Conservation (phyloP, 2,113 vertebrate genomes). For the Vulpes vulpes region DNA sequence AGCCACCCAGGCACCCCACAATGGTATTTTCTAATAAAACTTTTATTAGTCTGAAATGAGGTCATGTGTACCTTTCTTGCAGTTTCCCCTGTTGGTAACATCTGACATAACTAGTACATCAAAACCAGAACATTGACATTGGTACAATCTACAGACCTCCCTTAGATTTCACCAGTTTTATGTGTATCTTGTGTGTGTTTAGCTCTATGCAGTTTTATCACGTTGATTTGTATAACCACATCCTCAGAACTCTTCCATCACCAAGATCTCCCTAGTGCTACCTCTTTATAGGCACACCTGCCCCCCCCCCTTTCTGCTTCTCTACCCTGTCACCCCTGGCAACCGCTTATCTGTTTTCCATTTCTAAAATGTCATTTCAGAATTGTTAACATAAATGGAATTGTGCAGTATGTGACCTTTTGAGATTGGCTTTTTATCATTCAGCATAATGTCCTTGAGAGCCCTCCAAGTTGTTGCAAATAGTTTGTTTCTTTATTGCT, state of each 20-base stretch:
- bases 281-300: background rate
- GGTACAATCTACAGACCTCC: background rate
- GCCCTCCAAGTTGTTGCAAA: background rate
- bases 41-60: background rate
- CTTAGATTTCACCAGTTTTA: background rate
- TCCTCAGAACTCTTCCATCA: background rate
- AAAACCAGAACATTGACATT: background rate
- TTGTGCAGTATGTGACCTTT: background rate
- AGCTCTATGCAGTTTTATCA: conserved; percentile 3
- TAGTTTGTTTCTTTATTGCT: background rate
- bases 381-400: conserved; percentile 1
- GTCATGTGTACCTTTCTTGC: background rate
- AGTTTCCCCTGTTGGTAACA: background rate
- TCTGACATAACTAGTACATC: background rate
- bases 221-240: background rate
- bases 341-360: background rate
- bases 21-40: background rate
- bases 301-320: background rate
- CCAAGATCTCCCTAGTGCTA: background rate
- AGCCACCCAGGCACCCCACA: too few relatives aligned
- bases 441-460: background rate
- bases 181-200: background rate
- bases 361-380: conserved; percentile 12
- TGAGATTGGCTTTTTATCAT: background rate
- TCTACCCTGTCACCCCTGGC: background rate